phyloP scores from a whole-genome alignment of 37 sponge, comb jelly and placozoan species.

The Cladorhizidae sp. region DNA sequence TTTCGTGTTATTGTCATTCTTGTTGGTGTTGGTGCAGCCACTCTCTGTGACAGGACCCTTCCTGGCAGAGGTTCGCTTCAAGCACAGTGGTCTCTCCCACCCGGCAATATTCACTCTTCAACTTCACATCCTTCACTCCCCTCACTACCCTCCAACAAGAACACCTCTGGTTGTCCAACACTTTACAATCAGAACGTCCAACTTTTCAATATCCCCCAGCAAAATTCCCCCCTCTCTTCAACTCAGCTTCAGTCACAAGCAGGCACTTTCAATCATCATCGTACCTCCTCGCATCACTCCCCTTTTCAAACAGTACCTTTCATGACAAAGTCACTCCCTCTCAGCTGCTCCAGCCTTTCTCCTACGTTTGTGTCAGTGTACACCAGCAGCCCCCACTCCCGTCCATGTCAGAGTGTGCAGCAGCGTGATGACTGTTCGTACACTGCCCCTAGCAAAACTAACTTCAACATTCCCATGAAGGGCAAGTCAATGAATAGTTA shows the following conservation, averaged over 20 bases:
- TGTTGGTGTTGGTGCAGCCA: conserved; percentile 1
- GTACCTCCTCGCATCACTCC: not conserved
- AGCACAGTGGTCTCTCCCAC: conserved; percentile 1
- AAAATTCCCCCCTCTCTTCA: not conserved
- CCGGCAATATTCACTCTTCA: not conserved
- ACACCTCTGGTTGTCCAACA: not conserved
- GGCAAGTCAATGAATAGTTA: not conserved
- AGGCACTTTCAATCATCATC: not conserved
- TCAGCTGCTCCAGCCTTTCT: not conserved
- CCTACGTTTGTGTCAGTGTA: not conserved
- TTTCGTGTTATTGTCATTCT: not conserved
- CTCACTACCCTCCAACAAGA: not conserved
- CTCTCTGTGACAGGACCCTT: conserved; percentile 19
- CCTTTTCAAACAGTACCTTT: not conserved
- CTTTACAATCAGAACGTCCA: not conserved
- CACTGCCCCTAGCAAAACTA: not conserved
- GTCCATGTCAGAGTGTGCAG: too few relatives aligned
- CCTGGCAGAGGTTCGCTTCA: not conserved
- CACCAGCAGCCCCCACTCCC: too few relatives aligned
- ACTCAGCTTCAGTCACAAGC: not conserved
- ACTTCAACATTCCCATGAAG: not conserved
- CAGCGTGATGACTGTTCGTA: not conserved
- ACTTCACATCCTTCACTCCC: not conserved
- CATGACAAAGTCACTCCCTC: not conserved
- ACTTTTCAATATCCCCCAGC: not conserved